Conservation (phyloP, 2,888 invertebrate species). For the Eilema depressum region DNA sequence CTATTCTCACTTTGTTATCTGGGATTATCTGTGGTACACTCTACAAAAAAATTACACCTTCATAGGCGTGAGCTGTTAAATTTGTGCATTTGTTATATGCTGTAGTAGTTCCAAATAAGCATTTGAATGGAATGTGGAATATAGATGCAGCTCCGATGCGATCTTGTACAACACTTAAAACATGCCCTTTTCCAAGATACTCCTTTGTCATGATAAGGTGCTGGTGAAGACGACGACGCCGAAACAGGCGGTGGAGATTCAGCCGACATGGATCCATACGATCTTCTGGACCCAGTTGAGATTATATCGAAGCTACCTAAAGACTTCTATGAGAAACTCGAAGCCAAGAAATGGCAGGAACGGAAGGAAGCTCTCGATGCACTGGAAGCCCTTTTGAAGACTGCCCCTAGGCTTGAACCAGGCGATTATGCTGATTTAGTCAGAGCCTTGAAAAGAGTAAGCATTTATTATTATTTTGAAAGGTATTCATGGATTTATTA, state of each 20-base stretch:
- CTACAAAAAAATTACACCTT: too few species aligned
- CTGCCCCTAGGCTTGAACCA: constrained; percentile 94
- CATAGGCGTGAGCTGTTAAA: too few species aligned
- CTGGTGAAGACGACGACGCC: constrained; percentile 82
- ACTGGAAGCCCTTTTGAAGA: constrained; percentile 92
- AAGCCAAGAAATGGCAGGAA: constrained; percentile 99
- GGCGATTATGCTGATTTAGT: constrained; percentile 98
- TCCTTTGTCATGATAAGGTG: constrained; percentile 58
- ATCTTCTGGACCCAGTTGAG: constrained; percentile 96
- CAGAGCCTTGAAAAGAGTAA: constrained; percentile 94
- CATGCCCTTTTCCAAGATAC: too few species aligned
- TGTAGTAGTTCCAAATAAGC: background rate
- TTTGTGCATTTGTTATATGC: too few species aligned
- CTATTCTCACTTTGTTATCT: too few species aligned
- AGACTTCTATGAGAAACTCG: constrained; percentile 97
- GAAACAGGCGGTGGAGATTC: constrained; percentile 88
- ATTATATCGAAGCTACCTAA: constrained; percentile 97
- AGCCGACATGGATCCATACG: constrained; percentile 95
- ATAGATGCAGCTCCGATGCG: background rate
- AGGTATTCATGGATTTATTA: too few species aligned
- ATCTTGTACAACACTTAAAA: too few species aligned
- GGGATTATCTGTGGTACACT: too few species aligned
- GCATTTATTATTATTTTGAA: constrained; percentile 27
- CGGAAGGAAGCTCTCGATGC: constrained; percentile 96
- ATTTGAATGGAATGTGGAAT: background rate